Evolutionary conservation across 92 coral and sea anemone genomes (phyloP).

Genomic region (Montipora capitata): DNA sequence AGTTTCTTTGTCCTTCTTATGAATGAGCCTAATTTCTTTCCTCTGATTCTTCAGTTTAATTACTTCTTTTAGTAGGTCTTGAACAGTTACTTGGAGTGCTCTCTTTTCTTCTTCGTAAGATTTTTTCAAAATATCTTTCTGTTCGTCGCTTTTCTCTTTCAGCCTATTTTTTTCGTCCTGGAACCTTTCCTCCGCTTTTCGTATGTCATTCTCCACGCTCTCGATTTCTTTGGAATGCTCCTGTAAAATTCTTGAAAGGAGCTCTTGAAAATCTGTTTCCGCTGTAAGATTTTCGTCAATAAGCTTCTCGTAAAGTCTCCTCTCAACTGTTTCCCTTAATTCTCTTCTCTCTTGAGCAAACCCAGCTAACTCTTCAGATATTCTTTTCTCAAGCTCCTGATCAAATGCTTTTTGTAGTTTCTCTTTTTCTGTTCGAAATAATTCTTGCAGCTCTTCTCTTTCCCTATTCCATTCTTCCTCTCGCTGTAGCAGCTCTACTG

Average conservation of each 20-base stretch:
- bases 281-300: conserved; percentile 72
- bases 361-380: conserved; percentile 52
- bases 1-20: conserved; percentile 80
- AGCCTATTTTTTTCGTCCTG: conserved; percentile 65
- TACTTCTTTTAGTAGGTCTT: conserved; percentile 86
- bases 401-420: conserved; percentile 67
- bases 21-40: conserved; percentile 82
- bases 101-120: conserved; percentile 72
- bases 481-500: conserved; percentile 44
- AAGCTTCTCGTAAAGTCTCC: conserved; percentile 73
- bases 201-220: conserved; percentile 78
- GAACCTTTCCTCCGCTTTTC: conserved; percentile 73
- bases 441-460: conserved; percentile 67
- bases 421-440: conserved; percentile 68
- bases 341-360: conserved; percentile 75
- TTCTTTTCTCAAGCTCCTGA: conserved; percentile 58
- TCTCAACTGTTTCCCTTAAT: conserved; percentile 53
- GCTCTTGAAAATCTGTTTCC: conserved; percentile 81
- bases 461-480: conserved; percentile 68
- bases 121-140: conserved; percentile 61
- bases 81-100: conserved; percentile 78
- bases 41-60: conserved; percentile 87
- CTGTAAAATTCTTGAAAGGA: conserved; percentile 72
- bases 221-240: conserved; percentile 80
- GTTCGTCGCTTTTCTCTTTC: conserved; percentile 67